A percentile compares a stretch with the other conserved stretches of the same genome.
phyloP scores from a whole-genome alignment of 1,140 invertebrate genomes.

The Listronotus oregonensis region DNA sequence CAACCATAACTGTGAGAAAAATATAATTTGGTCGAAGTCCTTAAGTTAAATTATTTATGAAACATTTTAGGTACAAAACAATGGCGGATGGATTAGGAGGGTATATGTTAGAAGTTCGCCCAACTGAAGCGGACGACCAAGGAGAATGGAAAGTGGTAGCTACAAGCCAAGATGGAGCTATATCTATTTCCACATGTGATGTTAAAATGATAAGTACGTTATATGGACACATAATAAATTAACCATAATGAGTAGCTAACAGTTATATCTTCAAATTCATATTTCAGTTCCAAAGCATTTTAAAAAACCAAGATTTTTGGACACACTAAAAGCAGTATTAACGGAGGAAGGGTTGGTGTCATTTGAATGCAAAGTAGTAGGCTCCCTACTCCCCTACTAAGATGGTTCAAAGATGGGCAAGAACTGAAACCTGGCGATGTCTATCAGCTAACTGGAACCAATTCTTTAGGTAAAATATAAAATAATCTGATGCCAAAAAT shows the following conservation, averaged over 20 bases:
- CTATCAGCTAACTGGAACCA: constrained; percentile 87
- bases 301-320: constrained; percentile 85
- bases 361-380: constrained; percentile 91
- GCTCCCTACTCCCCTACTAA: constrained; percentile 84
- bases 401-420: constrained; percentile 91
- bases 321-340: constrained; percentile 82
- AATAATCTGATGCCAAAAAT: not conserved
- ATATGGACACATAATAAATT: not conserved
- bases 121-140: constrained; percentile 77
- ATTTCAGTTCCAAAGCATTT: constrained; percentile 85
- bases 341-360: constrained; percentile 90
- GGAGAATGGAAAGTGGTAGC: constrained; percentile 89
- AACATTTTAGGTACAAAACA: constrained; percentile 62
- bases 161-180: constrained; percentile 70
- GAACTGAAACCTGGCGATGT: constrained; percentile 90
- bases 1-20: too few species aligned
- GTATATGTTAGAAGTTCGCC: constrained; percentile 74
- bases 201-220: constrained; percentile 74
- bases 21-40: too few species aligned
- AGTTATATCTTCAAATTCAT: too few species aligned
- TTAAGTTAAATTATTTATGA: too few species aligned
- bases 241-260: not conserved
- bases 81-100: constrained; percentile 80
- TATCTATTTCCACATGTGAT: constrained; percentile 71
- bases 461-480: constrained; percentile 53